Percentiles rank a stretch among this genome's conserved stretches.
phyloP scores from a whole-genome alignment of 2,797 vertebrate species.

The Schizopygopsis pylzovi region DNA sequence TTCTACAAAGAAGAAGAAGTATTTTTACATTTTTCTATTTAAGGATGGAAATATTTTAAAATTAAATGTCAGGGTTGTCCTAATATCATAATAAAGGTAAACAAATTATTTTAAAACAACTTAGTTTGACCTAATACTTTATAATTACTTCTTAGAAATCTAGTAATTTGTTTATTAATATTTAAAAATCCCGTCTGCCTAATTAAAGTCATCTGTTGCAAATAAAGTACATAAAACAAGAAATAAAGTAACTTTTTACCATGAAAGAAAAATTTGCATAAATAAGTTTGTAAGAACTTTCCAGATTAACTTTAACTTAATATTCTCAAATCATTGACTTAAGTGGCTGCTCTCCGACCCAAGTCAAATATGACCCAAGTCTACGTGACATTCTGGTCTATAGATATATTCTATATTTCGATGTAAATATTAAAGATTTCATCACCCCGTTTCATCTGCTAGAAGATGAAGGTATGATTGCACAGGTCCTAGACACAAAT shows the following conservation, averaged over 20 bases:
- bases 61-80: not conserved
- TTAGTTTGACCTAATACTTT: not conserved
- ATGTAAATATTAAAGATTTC: not conserved
- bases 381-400: not conserved
- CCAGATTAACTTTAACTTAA: constrained; percentile 7
- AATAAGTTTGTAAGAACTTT: not conserved
- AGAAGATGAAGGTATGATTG: not conserved
- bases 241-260: not conserved
- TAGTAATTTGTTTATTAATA: not conserved
- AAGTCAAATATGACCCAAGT: not conserved
- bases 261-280: not conserved
- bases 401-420: not conserved
- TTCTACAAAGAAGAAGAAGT: not conserved
- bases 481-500: not conserved
- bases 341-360: not conserved
- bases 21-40: not conserved
- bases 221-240: not conserved
- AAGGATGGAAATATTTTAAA: not conserved
- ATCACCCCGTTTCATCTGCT: not conserved
- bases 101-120: not conserved
- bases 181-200: not conserved
- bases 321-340: not conserved
- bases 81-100: not conserved
- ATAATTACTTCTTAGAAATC: not conserved
- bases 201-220: not conserved